Base-by-base conservation (phyloP, 2,888 invertebrate genomes). In the Mythimna lalbum region DNA sequence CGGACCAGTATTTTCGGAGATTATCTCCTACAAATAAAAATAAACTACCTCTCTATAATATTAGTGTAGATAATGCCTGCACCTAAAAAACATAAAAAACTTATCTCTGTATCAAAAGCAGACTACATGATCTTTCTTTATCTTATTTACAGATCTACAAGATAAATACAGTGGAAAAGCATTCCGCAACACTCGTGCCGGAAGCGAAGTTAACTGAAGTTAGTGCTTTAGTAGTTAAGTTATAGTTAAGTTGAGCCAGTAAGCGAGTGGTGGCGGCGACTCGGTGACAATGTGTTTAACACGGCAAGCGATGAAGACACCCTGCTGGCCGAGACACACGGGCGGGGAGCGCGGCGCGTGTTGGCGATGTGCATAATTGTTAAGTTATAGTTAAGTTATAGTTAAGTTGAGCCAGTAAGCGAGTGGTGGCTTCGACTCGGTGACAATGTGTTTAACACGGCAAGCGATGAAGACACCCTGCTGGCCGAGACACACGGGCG, bases 381-480 rank as follows among this genome's bases (percentile, higher is more conserved):
- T n/a, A n/a, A n/a, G n/a, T n/a, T n/a, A n/a, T 23, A 61, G 55
- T n/a, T 49, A 49, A 49, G 47, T 49, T 74, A 27, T 57, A 69
- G 59, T 74, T 53, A 39, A 64, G 59, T 50, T 74, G 63, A 27
- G 39, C 57, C 50, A 47, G 63, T 66, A 61, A 70, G 43, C n/a
- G 47, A 64, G 43, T 49, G 63, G 49, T 39, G 1, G 59, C 33
- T 43, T 36, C 33, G n/a, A 23, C 23, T 39, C 63, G 23, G 61
- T 63, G 75, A 78, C 78, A 73, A 76, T 76, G 69, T 78, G 59
- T 73, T 72, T 52, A 70, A 70, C 69, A 65, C 55, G 56, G 36
- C 47, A 43, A 74, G 62, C 53, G 78, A 59, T 78, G 83, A 83
- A 69, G 78, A 73, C 81, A 60, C 74, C 81, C 69, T 56, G 74